phyloP scores from a whole-genome alignment of 2,113 vertebrate genomes.

The Marcusenius ussheri region DNA sequence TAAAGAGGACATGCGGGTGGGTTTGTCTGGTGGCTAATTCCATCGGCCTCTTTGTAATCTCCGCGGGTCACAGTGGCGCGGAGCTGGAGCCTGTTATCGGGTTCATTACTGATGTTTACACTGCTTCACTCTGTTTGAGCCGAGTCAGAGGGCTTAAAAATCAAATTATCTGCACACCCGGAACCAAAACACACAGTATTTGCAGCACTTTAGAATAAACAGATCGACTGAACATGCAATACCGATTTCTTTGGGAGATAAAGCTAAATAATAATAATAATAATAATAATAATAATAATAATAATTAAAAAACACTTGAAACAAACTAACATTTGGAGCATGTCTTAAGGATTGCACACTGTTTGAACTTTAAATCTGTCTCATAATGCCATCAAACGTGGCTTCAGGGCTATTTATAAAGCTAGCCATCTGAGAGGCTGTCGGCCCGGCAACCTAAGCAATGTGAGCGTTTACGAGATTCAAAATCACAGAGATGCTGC shows the following conservation, averaged over 20 bases:
- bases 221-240: background rate
- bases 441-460: background rate
- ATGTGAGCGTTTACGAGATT: background rate
- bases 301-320: background rate
- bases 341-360: background rate
- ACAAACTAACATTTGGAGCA: background rate
- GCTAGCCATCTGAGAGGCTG: background rate
- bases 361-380: constrained; percentile 1
- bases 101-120: background rate
- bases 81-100: background rate
- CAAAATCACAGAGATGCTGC: background rate
- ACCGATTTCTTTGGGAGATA: background rate
- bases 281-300: background rate
- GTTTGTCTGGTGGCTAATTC: background rate
- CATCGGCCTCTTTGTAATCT: constrained; percentile 3
- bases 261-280: background rate
- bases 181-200: background rate
- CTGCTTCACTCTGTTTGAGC: background rate
- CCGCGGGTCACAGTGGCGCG: no score
- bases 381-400: constrained; percentile 8
- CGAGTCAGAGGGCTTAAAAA: background rate
- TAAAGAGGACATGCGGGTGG: background rate
- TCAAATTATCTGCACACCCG: background rate
- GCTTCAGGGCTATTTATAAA: constrained; percentile 17
- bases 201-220: background rate